Evolutionary conservation across 53 echinoderm and acorn worm species (phyloP).

Genomic region (Stichopus horrens): DNA sequence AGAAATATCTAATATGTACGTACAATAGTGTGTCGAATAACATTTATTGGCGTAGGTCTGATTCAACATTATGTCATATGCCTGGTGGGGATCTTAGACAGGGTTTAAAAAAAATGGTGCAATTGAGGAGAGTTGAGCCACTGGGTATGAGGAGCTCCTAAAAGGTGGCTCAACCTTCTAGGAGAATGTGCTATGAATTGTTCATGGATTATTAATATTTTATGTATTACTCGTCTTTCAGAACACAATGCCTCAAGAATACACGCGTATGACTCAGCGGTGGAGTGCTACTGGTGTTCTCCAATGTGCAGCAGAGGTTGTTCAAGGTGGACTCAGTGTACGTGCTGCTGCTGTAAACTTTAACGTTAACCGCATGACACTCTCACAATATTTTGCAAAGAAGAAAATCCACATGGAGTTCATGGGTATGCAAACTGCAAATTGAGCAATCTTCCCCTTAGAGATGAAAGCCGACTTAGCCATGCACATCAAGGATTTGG

Average conservation of each 20-base stretch:
- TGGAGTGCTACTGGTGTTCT: constrained; percentile 17
- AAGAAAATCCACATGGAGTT: constrained; percentile 47
- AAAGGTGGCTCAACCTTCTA: constrained; percentile 58
- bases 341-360: constrained; percentile 46
- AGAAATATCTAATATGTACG: neutral
- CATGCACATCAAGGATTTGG: constrained; percentile 13
- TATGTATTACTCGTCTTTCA: neutral
- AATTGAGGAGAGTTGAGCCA: constrained; percentile 67
- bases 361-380: constrained; percentile 49
- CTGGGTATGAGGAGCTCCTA: constrained; percentile 44
- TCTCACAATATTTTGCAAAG: constrained; percentile 51
- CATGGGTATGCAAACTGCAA: constrained; percentile 36
- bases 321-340: constrained; percentile 18
- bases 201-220: neutral
- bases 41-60: neutral
- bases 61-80: neutral
- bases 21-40: neutral
- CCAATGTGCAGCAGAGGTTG: constrained; percentile 24
- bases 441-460: neutral
- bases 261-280: constrained; percentile 17
- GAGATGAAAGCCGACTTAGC: neutral
- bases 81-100: constrained; percentile 33
- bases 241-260: constrained; percentile 39
- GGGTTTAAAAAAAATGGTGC: constrained; percentile 56
- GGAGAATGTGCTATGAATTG: neutral